Base-by-base conservation (phyloP, 2,113 vertebrate genomes). In the Chascanopsetta lugubris region DNA sequence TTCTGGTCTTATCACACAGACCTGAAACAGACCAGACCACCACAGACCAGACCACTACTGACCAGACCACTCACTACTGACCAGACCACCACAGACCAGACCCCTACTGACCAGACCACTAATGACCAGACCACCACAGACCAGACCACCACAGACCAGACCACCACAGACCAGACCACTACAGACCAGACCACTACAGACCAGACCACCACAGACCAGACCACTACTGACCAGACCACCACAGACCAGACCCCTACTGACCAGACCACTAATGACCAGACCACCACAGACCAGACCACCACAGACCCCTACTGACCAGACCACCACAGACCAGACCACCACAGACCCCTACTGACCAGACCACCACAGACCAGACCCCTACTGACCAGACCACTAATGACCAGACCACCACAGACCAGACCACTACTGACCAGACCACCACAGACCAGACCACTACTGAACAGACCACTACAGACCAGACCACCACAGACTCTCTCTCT, bases 1-100 rank as follows among this genome's bases (percentile, higher is more conserved):
- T 25, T 27, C 29, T 64, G 57, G 12, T 50, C 48, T 21, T n/a
- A n/a, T 47, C 47, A 30, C 46, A 11, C 34, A 34, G 58, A 77
- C 34, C 34, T 5, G 13, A 17, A 9, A 11, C 34, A 13, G 34
- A 38, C 12, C 34, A 1, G 34, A 34, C 12, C 34, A 38, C 34
- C 54, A 17, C 10, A 47, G 26, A 36, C n/a, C 47, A 49, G 45
- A 1, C n/a, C n/a, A n/a, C n/a, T n/a, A n/a, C n/a, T n/a, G n/a
- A n/a, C n/a, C n/a, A n/a, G n/a, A n/a, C n/a, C n/a, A n/a, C n/a
- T n/a, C n/a, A n/a, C n/a, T n/a, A n/a, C n/a, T n/a, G n/a, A n/a
- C n/a, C n/a, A n/a, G n/a, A n/a, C 21, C 42, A 36, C 30, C 8
- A 24, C 40, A 53, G 36, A 24, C 21, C 47, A 49, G 45, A 1